Evolutionary conservation across 2,888 invertebrate genomes (phyloP), one percentile per base, ranked within the genome.

Genomic region (Petrophora chlorosata): DNA sequence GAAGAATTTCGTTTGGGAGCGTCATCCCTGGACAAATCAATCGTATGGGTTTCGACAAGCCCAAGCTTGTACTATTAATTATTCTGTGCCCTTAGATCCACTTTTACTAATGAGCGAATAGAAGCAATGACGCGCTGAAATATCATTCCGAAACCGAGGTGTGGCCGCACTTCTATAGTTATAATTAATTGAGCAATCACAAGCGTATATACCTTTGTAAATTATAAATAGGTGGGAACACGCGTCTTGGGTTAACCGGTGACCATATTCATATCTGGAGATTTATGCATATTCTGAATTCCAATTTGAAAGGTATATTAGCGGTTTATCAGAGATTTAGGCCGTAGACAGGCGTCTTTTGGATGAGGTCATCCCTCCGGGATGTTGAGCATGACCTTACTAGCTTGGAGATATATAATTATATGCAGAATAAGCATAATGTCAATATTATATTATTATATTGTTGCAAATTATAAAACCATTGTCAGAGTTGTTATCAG

Each of bases 81-180:
- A n/a, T n/a, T n/a, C n/a, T n/a, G 7, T 7, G 1, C 1, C 19
- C 19, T 1, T 52, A 14, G 1, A 45, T 52, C 63, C 70, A 75
- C 75, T 76, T 75, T 72, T 68, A 69, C 72, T 76, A 77, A 76
- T 73, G 70, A 73, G 56, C 61, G 49, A 59, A 46, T 48, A 51
- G 50, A 62, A 45, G 29, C 32, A 53, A 46, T 53, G 48, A 16
- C 54, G 62, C 14, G 5, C 28, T 55, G 41, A 51, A 53, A 53
- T 55, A 55, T 46, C 30, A 41, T 38, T 19, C 36, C 12, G n/a
- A 36, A 51, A n/a, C 40, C 9, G 17, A 36, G 45, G 51, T 38
- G 51, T 22, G 59, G 56, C 25, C 25, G 22, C 5, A 40, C 13
- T 43, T 19, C 19, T 40, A 36, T 41, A 41, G 29, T n/a, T 17